A percentile compares a stretch with the other conserved stretches of the same genome.
phyloP scores from a whole-genome alignment of 2,888 invertebrate species.

The Chloroclystis v-ata region DNA sequence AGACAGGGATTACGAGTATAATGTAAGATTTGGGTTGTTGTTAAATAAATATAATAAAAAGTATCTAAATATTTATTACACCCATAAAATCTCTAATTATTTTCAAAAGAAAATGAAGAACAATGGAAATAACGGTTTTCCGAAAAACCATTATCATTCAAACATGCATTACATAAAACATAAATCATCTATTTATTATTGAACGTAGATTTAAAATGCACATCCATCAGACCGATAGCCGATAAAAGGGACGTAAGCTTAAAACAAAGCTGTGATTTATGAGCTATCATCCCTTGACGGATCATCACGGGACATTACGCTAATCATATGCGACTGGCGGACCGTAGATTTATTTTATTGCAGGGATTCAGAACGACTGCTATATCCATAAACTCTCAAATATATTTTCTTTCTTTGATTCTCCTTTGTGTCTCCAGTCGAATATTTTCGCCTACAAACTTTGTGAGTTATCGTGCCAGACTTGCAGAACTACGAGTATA shows the following conservation, averaged over 20 bases:
- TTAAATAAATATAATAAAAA: too few relatives aligned
- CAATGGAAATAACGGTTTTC: too few relatives aligned
- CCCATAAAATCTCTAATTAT: too few relatives aligned
- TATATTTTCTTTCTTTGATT: neutral
- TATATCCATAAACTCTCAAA: neutral
- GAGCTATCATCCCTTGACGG: slow-evolving; percentile 14
- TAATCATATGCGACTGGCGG: slow-evolving; percentile 17
- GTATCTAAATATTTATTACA: too few relatives aligned
- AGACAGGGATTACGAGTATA: too few relatives aligned
- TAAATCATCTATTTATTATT: neutral
- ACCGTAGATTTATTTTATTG: slow-evolving; percentile 14
- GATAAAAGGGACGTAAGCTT: slow-evolving; percentile 7
- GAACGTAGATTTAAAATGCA: slow-evolving; percentile 9
- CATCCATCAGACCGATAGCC: slow-evolving; percentile 38
- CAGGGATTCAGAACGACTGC: neutral
- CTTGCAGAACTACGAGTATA: too few relatives aligned
- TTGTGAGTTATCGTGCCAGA: too few relatives aligned
- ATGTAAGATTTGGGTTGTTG: too few relatives aligned
- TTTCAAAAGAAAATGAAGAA: too few relatives aligned
- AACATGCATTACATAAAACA: too few relatives aligned
- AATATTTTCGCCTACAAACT: too few relatives aligned
- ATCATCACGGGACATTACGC: slow-evolving; percentile 25
- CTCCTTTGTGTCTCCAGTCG: neutral
- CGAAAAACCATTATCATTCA: too few relatives aligned
- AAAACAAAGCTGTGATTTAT: slow-evolving; percentile 31